phyloP scores from a whole-genome alignment of 2,888 invertebrate species.

The Bedellia somnulentella region DNA sequence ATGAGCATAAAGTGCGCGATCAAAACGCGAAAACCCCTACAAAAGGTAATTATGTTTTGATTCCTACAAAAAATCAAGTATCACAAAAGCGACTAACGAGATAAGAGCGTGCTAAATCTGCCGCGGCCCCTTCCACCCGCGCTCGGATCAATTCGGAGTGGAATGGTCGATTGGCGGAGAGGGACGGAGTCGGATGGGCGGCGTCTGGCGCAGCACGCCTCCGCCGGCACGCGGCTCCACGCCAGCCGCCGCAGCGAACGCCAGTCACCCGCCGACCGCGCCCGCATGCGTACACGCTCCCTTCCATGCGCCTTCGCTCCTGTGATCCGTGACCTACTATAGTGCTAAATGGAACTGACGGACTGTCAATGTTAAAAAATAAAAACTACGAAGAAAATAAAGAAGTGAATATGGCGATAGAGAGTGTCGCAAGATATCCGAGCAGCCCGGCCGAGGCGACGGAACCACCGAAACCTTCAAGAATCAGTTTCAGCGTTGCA shows the following conservation, averaged over 20 bases:
- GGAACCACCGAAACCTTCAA: slow-evolving; percentile 63
- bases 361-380: slow-evolving; percentile 65
- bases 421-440: slow-evolving; percentile 67
- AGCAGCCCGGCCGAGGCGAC: slow-evolving; percentile 67
- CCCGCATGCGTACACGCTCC: slow-evolving; percentile 56
- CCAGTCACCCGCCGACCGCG: slow-evolving; percentile 55
- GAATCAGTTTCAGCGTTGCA: slow-evolving; percentile 85
- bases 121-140: slow-evolving; percentile 35
- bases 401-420: slow-evolving; percentile 70
- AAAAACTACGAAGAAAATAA: slow-evolving; percentile 49
- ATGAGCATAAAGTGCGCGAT: slow-evolving; percentile 53
- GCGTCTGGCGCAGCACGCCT: slow-evolving; percentile 8
- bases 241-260: slow-evolving; percentile 19
- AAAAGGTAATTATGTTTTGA: slow-evolving; percentile 63
- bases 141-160: slow-evolving; percentile 47
- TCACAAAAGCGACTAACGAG: slow-evolving; percentile 62
- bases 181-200: slow-evolving; percentile 26
- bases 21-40: slow-evolving; percentile 58
- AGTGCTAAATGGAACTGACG: slow-evolving; percentile 53
- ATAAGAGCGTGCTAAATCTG: slow-evolving; percentile 61
- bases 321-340: slow-evolving; percentile 20
- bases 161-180: slow-evolving; percentile 51
- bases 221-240: slow-evolving; percentile 19
- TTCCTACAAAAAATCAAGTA: slow-evolving; percentile 56
- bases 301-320: slow-evolving; percentile 26